Conservation (phyloP, 2,888 invertebrate genomes). For the Clostera curtula region DNA sequence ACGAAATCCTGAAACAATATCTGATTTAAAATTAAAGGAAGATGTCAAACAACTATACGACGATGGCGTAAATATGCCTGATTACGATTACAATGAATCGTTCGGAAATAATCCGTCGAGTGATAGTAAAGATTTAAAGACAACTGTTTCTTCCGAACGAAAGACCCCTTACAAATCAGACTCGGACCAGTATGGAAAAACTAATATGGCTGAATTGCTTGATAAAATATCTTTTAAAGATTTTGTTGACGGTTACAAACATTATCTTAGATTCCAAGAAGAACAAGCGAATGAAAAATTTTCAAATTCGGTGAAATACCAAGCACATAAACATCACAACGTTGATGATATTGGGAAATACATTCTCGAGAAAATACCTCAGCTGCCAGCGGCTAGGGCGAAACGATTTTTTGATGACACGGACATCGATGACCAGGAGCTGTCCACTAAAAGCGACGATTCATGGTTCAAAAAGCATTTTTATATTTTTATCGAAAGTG, state of each 20-base stretch:
- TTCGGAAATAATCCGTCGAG: too few species aligned
- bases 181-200: too few species aligned
- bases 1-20: slow-evolving; percentile 23
- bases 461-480: slow-evolving; percentile 61
- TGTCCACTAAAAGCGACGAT: slow-evolving; percentile 50
- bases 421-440: slow-evolving; percentile 44
- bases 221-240: slow-evolving; percentile 49
- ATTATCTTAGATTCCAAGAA: slow-evolving; percentile 53
- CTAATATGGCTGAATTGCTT: too few species aligned
- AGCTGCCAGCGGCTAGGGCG: slow-evolving; percentile 24
- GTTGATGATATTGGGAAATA: slow-evolving; percentile 64
- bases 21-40: slow-evolving; percentile 22
- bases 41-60: slow-evolving; percentile 19
- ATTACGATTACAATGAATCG: slow-evolving; percentile 17
- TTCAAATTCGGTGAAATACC: slow-evolving; percentile 49
- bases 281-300: slow-evolving; percentile 41
- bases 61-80: slow-evolving; percentile 23
- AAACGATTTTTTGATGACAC: slow-evolving; percentile 38
- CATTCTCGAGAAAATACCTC: slow-evolving; percentile 52
- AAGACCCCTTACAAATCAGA: too few species aligned
- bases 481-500: slow-evolving; percentile 42
- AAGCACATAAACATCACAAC: slow-evolving; percentile 57
- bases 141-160: too few species aligned
- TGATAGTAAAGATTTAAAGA: too few species aligned
- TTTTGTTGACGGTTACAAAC: slow-evolving; percentile 54